Percentiles rank a stretch among this genome's conserved stretches.
Conservation (phyloP, 1,140 invertebrate species). For the Caenorhabditis elegans region WBcel235 BX284606.5:12144501-12145000, state of each 20-base stretch:
- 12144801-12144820: slow-evolving; percentile 51
- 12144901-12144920: slow-evolving; percentile 48
- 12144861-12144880: neutral
- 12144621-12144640: neutral
- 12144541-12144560: too few species aligned
- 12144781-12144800: slow-evolving; percentile 50
- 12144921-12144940: slow-evolving; percentile 47
- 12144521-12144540: too few species aligned
- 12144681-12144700: neutral
- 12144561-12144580: too few species aligned
- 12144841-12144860: slow-evolving; percentile 56
- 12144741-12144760: slow-evolving; percentile 53
- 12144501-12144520: too few species aligned
- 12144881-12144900: slow-evolving; percentile 35
- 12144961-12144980: slow-evolving; percentile 42
- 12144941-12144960: slow-evolving; percentile 47
- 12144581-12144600: too few species aligned
- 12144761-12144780: slow-evolving; percentile 51
- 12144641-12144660: too few species aligned
- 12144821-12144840: slow-evolving; percentile 61
- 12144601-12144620: too few species aligned
- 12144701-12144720: slow-evolving; percentile 12
- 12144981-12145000: slow-evolving; percentile 52
- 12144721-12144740: slow-evolving; percentile 60
- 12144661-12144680: neutral